Base-by-base conservation (phyloP, 2,888 invertebrate species). In the Chloroclystis v-ata region DNA sequence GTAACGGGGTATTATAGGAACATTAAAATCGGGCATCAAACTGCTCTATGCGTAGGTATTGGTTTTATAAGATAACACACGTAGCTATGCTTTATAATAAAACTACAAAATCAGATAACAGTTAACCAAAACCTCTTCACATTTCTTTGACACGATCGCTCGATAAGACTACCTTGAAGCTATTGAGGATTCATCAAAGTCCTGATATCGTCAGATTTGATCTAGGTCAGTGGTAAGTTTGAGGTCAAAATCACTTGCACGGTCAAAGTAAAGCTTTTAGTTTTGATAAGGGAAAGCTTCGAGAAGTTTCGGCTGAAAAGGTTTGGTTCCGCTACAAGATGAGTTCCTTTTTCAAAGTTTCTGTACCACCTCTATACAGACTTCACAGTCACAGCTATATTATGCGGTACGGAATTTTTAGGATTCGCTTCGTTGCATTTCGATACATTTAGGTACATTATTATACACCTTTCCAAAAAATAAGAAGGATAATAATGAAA, bases 201-300 rank as follows among this genome's bases (percentile, higher is more conserved):
- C 81, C 80, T 80, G 75, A 81, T 78, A 72, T 35, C 16, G 16
- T 35, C 35, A 11, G 35, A 35, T 35, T 35, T 35, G 35, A 35
- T 35, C 16, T 69, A 77, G 81, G 79, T 77, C 75, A 69, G 67
- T 57, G 65, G 64, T 59, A 61, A 72, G 71, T 69, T 75, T 68
- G 66, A 74, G 75, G 75, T 72, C 72, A 65, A 70, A 77, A 78
- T 78, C 74, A 78, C 78, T 78, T 76, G 76, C 75, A 78, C 69
- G 48, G 59, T 55, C 61, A 58, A 74, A 76, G 60, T 77, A 72
- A 50, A 61, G 55, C 66, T 75, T 69, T 74, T 69, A 75, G 67
- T 72, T 73, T 56, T 66, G 76, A 76, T 73, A 75, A 78, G 72
- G 65, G 64, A 50, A 53, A 59, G n/a, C 10, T 16, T 1, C 7